These are phyloP conservation scores for Sturnus vulgaris DNA, from an alignment of 2,113 vertebrate genomes.

Conservation along the genomic window DNA sequence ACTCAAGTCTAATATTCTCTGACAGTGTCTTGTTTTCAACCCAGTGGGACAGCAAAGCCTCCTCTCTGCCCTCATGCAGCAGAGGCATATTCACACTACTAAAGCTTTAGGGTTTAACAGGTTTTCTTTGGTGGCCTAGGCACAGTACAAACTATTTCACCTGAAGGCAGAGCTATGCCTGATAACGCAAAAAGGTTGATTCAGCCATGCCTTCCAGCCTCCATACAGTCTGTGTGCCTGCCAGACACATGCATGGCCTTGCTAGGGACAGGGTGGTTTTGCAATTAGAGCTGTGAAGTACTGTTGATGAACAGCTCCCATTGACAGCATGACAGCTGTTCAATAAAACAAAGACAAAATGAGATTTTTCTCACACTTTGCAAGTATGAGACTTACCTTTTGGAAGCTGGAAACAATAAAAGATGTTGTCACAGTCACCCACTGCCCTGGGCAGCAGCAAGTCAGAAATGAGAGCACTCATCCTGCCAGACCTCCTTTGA, in stretches of 20 bases:
- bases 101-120: neutral
- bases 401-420: conserved; percentile 19
- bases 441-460: conserved; percentile 17
- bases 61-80: neutral
- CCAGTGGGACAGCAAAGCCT: neutral
- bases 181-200: neutral
- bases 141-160: neutral
- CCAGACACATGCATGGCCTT: neutral
- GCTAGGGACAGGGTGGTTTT: neutral
- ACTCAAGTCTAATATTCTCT: neutral
- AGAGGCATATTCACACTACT: neutral
- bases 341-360: conserved; percentile 5
- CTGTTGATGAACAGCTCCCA: neutral
- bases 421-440: neutral
- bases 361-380: conserved; percentile 5
- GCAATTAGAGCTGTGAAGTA: neutral
- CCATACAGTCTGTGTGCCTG: neutral
- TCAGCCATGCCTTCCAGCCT: neutral
- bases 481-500: neutral
- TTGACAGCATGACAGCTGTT: neutral
- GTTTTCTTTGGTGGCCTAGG: neutral
- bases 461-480: neutral
- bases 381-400: conserved; percentile 27
- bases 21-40: neutral
- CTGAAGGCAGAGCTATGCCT: neutral